A percentile compares a stretch with the other conserved stretches of the same genome.
Evolutionary conservation across 2,888 invertebrate species (phyloP).

Genomic region (Odontothrips loti): DNA sequence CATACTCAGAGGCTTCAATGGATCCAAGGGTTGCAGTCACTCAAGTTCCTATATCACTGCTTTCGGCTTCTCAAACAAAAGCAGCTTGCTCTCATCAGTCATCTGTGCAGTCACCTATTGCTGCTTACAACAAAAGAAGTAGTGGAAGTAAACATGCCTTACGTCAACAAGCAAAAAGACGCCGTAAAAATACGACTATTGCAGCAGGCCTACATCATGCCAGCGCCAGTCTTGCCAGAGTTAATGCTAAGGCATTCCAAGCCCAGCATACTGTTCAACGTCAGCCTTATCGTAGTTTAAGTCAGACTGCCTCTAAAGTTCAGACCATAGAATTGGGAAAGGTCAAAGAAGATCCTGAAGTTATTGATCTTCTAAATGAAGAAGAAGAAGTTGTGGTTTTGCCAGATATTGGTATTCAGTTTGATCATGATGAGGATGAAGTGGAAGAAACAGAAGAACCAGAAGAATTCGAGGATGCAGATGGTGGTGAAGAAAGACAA

Average conservation of each 20-base stretch:
- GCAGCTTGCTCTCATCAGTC: background rate
- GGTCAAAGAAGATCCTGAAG: background rate
- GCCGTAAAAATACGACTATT: constrained; percentile 72
- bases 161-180: constrained; percentile 68
- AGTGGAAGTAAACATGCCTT: constrained; percentile 61
- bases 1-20: background rate
- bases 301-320: background rate
- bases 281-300: background rate
- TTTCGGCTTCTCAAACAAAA: background rate
- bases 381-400: constrained; percentile 5
- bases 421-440: constrained; percentile 14
- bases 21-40: background rate
- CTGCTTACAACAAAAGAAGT: background rate
- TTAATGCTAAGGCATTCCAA: constrained; percentile 76
- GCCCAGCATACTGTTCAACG: constrained; percentile 56
- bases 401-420: background rate
- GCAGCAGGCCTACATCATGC: constrained; percentile 59
- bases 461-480: background rate
- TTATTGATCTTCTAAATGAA: constrained; percentile 8
- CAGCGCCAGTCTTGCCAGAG: constrained; percentile 63
- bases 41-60: background rate
- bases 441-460: constrained; percentile 13
- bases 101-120: background rate
- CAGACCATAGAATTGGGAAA: background rate
- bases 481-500: background rate